These are phyloP conservation scores for Coregonus clupeaformis DNA, from an alignment of 2,113 vertebrate species.

Conservation along the genomic window DNA sequence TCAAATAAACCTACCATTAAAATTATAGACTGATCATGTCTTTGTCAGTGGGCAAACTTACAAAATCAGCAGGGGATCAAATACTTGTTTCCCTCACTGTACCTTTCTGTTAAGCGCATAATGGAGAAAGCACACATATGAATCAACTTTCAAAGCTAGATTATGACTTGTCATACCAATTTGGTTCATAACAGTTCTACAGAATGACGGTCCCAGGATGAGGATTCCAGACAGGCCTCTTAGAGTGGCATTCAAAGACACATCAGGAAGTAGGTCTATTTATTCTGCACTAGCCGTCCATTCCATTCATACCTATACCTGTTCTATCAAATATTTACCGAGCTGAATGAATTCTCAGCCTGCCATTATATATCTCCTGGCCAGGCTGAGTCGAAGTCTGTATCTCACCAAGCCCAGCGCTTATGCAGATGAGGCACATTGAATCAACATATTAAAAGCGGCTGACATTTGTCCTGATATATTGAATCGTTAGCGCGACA, in stretches of 20 bases:
- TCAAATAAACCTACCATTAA: no score
- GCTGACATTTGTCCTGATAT: conserved; percentile 93
- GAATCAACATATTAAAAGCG: conserved; percentile 93
- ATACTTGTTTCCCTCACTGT: no score
- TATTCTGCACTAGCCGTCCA: conserved; percentile 7
- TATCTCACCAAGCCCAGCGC: conserved; percentile 64
- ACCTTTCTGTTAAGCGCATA: background rate
- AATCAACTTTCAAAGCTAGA: no score
- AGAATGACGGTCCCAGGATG: background rate
- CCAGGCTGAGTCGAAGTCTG: conserved; percentile 20
- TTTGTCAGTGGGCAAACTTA: no score
- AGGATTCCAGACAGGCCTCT: background rate
- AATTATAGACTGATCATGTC: no score
- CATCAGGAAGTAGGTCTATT: conserved; percentile 22
- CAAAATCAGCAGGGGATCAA: no score
- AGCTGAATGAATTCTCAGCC: conserved; percentile 28
- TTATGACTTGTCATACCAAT: background rate
- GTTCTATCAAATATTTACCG: conserved; percentile 65
- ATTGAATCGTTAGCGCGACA: conserved; percentile 91
- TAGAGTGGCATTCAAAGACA: background rate
- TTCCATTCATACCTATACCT: conserved; percentile 22
- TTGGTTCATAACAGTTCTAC: background rate
- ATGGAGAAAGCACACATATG: background rate
- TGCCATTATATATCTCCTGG: conserved; percentile 32
- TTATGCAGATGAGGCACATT: conserved; percentile 85